These are phyloP conservation scores for Buathra laborator DNA, from an alignment of 2,888 invertebrate genomes.

Conservation along the genomic window DNA sequence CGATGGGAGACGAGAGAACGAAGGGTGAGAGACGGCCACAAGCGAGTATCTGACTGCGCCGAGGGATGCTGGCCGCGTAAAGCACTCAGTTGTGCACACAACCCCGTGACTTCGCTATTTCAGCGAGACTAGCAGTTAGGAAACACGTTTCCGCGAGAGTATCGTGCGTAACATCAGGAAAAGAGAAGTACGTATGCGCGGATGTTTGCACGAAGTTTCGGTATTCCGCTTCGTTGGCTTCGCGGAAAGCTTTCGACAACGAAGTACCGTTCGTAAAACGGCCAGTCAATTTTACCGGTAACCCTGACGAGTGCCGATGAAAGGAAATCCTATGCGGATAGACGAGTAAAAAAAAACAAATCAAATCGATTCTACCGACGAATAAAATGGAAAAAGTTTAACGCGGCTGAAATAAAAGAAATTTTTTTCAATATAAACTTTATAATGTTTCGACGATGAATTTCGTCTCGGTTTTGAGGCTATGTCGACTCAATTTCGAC, in stretches of 20 bases:
- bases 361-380: neutral
- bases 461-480: neutral
- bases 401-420: slow-evolving; percentile 15
- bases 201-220: slow-evolving; percentile 10
- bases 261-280: slow-evolving; percentile 30
- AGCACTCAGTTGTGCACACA: slow-evolving; percentile 60
- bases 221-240: slow-evolving; percentile 21
- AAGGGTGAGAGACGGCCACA: neutral
- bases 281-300: neutral
- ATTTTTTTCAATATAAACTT: neutral
- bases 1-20: neutral
- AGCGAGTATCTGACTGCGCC: slow-evolving; percentile 5
- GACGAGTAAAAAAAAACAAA: neutral
- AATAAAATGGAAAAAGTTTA: slow-evolving; percentile 24
- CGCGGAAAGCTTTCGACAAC: neutral
- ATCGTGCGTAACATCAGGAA: neutral
- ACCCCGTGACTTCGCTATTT: slow-evolving; percentile 23
- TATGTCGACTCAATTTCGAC: neutral
- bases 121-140: slow-evolving; percentile 7
- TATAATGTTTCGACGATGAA: slow-evolving; percentile 1
- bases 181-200: neutral
- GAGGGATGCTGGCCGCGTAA: slow-evolving; percentile 28
- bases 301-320: neutral
- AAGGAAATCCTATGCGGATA: neutral
- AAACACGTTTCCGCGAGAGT: slow-evolving; percentile 4